Base-by-base conservation (phyloP, 2,888 invertebrate species). In the Epiblema foenella region DNA sequence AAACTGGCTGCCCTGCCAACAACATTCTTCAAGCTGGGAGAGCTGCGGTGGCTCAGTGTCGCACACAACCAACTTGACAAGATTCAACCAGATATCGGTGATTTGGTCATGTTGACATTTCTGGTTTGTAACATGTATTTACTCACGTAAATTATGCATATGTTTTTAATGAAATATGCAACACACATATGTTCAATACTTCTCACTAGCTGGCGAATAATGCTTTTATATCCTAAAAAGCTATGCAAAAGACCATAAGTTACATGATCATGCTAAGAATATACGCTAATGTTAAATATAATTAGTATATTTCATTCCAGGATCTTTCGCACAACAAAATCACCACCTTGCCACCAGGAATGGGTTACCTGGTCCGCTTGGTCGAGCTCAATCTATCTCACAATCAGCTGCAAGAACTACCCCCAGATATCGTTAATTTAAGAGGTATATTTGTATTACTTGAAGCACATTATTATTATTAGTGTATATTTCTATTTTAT, bases 291-390 rank as follows among this genome's bases (percentile, higher is more conserved):
- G 12, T 39, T 39, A 39, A 39, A 39, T 39, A 39, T 39, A 39
- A 4, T 39, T 12, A 42, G 12, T 15, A 42, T n/a, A n/a, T n/a
- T 39, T 39, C 24, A 11, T 83, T 92, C 70, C 87, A 97, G 97
- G 97, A 98, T 90, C 87, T 97, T 78, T 97, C 97, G 46, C 93
- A 96, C 90, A 98, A 98, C 91, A 94, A 95, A 81, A 88, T 98
- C 89, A 93, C 93, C 76, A 89, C 87, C 73, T 86, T 98, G 83
- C 98, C 98, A 33, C 94, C 95, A 75, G 97, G 97, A 81, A 95
- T 98, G 94, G 97, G 97, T 75, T 98, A 96, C 89, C 89, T 98
- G 86, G 96, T 97, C 74, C 95, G 97, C 78, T 91, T 97, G 85
- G 95, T 95, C 69, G 95, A 96, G 82, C 89, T 98, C 76, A 95